Base-by-base conservation (phyloP, 1,140 invertebrate species). In the Hyposmocoma kahamanoa region DNA sequence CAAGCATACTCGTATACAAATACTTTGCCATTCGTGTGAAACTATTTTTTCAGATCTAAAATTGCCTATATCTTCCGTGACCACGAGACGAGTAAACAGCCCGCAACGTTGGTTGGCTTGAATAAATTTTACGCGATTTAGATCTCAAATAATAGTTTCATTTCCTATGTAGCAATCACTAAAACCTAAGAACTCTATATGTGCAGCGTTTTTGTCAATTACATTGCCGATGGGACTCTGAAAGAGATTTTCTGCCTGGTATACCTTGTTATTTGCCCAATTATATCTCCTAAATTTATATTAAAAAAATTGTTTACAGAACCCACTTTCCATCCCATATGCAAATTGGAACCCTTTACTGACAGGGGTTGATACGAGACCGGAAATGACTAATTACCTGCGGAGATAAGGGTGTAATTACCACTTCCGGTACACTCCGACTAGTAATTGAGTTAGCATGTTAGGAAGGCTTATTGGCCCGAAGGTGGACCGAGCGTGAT, bases 371-470 rank as follows among this genome's bases (percentile, higher is more conserved):
- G 15, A 3, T 8, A 4, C 20, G 3, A 19, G 15, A 13, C 5
- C 38, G 38, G 18, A 20, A 41, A 4, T 19, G 4, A 17, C 17
- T 41, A 41, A 41, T 41, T 13, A n/a, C 38, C 38, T n/a, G n/a
- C 38, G 17, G 38, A 20, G 13, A 20, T 41, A 41, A 41, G 38
- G 38, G 38, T 20, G 15, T 41, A 41, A 41, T 41, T 41, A 19
- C 38, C 5, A 3, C 38, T 41, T 41, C 38, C 38, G 38, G 38
- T n/a, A n/a, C n/a, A n/a, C n/a, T n/a, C n/a, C n/a, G 15, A 19
- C 20, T 19, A 13, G 30, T 34, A 34, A 34, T 13, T n/a, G 4
- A 13, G 30, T 34, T 34, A 34, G 30, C n/a, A 13, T 34, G 30
- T n/a, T 34, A 34, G 30, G 10, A 4, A 9, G 5, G 5, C 11